Percentiles rank a stretch among this genome's conserved stretches.
Evolutionary conservation across 2,888 invertebrate species (phyloP).

Genomic region (Anodontia alba): DNA sequence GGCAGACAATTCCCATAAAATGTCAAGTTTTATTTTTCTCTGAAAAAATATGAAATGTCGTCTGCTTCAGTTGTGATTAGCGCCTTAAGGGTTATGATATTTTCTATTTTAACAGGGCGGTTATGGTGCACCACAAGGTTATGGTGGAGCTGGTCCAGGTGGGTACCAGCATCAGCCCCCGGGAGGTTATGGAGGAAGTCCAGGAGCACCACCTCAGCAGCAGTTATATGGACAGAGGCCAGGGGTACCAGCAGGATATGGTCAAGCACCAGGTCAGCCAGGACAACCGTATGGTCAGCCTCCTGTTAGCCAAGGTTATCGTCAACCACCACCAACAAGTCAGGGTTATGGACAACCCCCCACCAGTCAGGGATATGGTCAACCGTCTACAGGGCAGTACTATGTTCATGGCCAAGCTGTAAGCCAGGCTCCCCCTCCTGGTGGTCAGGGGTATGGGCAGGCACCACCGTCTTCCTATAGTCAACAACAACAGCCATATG

Average conservation of each 20-base stretch:
- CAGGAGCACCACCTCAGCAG: constrained; percentile 36
- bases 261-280: constrained; percentile 13
- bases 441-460: constrained; percentile 29
- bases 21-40: no score
- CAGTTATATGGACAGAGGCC: constrained; percentile 34
- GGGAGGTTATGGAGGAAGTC: constrained; percentile 34
- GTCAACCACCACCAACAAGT: background rate
- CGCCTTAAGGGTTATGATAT: no score
- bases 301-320: background rate
- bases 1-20: no score
- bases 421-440: constrained; percentile 20
- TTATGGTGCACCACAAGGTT: constrained; percentile 54
- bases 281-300: constrained; percentile 8
- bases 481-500: constrained; percentile 49
- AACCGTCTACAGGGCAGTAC: constrained; percentile 26
- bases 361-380: constrained; percentile 42
- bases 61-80: no score
- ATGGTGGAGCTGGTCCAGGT: constrained; percentile 32
- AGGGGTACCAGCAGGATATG: constrained; percentile 39
- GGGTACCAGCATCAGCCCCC: constrained; percentile 48
- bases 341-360: constrained; percentile 25
- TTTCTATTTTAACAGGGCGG: constrained; percentile 62
- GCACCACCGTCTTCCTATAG: constrained; percentile 45
- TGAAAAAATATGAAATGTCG: no score
- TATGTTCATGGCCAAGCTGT: constrained; percentile 28